Evolutionary conservation across 2,888 invertebrate genomes (phyloP).

Genomic region (Rotaria sp.): DNA sequence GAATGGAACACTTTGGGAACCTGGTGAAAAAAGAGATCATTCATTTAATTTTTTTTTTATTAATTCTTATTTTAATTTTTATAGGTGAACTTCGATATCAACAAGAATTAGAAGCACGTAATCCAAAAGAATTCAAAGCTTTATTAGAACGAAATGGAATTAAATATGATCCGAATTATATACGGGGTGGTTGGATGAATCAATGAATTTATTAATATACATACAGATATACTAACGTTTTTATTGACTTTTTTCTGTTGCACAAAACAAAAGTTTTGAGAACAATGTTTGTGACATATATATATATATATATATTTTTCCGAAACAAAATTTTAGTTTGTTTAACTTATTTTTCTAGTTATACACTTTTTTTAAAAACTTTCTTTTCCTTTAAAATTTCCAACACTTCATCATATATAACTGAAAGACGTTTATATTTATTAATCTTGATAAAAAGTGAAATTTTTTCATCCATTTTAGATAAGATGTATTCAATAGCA

Average conservation of each 20-base stretch:
- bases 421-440: too few species aligned
- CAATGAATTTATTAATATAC: background rate
- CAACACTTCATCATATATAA: too few species aligned
- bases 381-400: too few species aligned
- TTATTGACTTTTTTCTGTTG: too few species aligned
- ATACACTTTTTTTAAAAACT: too few species aligned
- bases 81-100: background rate
- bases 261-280: too few species aligned
- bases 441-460: too few species aligned
- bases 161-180: background rate
- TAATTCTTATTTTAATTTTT: background rate
- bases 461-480: background rate
- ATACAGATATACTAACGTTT: too few species aligned
- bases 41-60: background rate
- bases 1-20: conserved; percentile 21
- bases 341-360: too few species aligned
- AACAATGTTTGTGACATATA: too few species aligned
- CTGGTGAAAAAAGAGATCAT: background rate
- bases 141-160: conserved; percentile 29
- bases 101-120: background rate
- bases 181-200: background rate
- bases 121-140: conserved; percentile 13
- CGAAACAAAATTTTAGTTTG: too few species aligned
- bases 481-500: background rate
- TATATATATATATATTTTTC: too few species aligned